Percentiles rank a stretch among this genome's conserved stretches.
Conservation (phyloP, 2,888 invertebrate genomes). For the Zele albiditarsus region DNA sequence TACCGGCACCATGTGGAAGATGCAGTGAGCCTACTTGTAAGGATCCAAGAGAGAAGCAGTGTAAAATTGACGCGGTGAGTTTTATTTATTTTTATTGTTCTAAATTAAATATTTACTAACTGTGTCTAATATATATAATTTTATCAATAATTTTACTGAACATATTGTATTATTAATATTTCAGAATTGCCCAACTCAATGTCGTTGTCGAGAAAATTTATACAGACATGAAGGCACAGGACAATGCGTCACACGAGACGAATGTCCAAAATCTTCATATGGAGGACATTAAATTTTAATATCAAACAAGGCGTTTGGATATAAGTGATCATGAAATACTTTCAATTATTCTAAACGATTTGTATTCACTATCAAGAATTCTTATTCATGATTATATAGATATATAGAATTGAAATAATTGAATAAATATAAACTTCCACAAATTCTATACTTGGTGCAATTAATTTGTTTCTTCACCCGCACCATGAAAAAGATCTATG, state of each 20-base stretch:
- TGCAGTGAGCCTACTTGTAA: not conserved
- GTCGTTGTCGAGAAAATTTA: not conserved
- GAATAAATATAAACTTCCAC: too few relatives aligned
- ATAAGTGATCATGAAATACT: not conserved
- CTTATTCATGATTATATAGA: too few relatives aligned
- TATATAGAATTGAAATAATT: too few relatives aligned
- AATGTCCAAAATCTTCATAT: slow-evolving; percentile 11
- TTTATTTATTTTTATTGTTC: not conserved
- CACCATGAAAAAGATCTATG: too few relatives aligned
- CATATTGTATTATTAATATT: not conserved
- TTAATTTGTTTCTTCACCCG: too few relatives aligned
- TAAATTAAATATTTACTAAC: too few relatives aligned
- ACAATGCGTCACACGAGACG: not conserved
- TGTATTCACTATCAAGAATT: too few relatives aligned
- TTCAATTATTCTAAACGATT: not conserved
- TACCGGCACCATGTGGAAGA: not conserved
- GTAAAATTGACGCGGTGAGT: not conserved
- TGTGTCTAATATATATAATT: not conserved
- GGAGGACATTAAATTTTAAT: not conserved
- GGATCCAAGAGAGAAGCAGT: not conserved
- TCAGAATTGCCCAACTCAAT: slow-evolving; percentile 6
- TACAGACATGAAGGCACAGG: not conserved
- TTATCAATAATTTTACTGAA: not conserved
- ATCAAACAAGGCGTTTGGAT: not conserved
- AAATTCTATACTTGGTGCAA: too few relatives aligned